Conservation (phyloP, 1,140 invertebrate species). For the Drosophila pallidifrons region DNA sequence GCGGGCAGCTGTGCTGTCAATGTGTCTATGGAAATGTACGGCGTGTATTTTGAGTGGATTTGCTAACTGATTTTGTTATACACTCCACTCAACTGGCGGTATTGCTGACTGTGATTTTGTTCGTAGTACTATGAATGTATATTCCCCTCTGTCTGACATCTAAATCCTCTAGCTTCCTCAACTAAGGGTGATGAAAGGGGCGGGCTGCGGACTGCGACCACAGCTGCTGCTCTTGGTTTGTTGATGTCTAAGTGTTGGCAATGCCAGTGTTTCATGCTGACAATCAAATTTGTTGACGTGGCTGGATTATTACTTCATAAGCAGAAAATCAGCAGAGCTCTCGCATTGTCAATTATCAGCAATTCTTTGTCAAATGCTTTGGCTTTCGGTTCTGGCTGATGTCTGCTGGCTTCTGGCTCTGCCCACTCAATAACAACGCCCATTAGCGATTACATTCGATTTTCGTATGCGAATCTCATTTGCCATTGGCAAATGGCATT, state of each 20-base stretch:
- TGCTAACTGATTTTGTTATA: slow-evolving; percentile 81
- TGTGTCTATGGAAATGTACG: slow-evolving; percentile 81
- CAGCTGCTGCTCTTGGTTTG: slow-evolving; percentile 12
- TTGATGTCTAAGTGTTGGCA: slow-evolving; percentile 43
- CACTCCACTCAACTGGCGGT: slow-evolving; percentile 43
- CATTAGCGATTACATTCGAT: slow-evolving; percentile 77
- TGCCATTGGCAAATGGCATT: slow-evolving; percentile 74
- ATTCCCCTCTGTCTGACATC: slow-evolving; percentile 8
- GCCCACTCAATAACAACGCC: slow-evolving; percentile 62
- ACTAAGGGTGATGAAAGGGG: no score
- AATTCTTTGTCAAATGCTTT: slow-evolving; percentile 64
- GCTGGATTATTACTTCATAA: slow-evolving; percentile 84
- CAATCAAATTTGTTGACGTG: slow-evolving; percentile 83
- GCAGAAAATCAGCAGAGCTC: slow-evolving; percentile 68
- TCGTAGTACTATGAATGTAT: neutral
- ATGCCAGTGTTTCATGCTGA: slow-evolving; percentile 61
- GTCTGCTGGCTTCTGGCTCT: neutral
- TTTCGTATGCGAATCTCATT: slow-evolving; percentile 74
- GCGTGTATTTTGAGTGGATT: slow-evolving; percentile 81
- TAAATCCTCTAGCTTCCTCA: neutral
- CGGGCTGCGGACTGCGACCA: no score
- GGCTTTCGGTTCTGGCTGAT: slow-evolving; percentile 2
- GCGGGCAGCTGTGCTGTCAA: slow-evolving; percentile 81
- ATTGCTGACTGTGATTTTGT: slow-evolving; percentile 67
- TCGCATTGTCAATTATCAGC: slow-evolving; percentile 78